These are phyloP conservation scores for Oxyruncus cristatus DNA, from an alignment of 2,113 vertebrate species.

Conservation along the genomic window DNA sequence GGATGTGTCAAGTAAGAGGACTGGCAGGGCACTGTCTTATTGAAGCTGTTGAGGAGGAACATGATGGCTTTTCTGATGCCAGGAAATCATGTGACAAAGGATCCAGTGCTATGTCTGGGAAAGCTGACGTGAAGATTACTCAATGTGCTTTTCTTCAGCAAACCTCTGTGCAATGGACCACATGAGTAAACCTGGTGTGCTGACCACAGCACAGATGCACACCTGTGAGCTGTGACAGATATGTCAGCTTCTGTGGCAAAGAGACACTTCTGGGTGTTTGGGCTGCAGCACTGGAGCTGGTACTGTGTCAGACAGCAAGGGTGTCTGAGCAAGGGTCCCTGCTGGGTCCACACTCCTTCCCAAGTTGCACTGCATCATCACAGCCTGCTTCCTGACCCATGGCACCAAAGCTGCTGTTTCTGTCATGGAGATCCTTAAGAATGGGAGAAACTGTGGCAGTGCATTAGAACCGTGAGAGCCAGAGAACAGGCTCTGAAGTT, in stretches of 20 bases:
- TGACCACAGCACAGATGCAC: not conserved
- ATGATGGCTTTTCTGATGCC: not conserved
- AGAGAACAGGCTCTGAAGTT: not conserved
- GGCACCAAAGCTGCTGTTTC: not conserved
- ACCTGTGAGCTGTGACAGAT: not conserved
- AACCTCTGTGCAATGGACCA: not conserved
- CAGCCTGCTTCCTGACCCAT: not conserved
- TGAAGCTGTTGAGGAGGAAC: not conserved
- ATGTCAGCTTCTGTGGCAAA: not conserved
- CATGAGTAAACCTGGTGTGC: not conserved
- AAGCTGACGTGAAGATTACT: not conserved
- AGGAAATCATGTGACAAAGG: not conserved
- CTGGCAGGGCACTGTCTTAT: not conserved
- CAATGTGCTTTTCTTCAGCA: not conserved
- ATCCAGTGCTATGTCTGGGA: not conserved
- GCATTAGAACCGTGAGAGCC: not conserved
- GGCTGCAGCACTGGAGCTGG: not conserved
- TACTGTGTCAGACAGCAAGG: not conserved
- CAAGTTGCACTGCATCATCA: not conserved
- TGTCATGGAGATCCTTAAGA: not conserved
- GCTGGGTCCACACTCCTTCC: not conserved
- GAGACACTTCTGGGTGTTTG: not conserved
- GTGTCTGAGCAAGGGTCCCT: not conserved
- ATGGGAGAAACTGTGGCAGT: not conserved
- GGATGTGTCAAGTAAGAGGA: not conserved